Evolutionary conservation across 2,797 vertebrate genomes (phyloP).

Genomic region (Falco rusticolus): DNA sequence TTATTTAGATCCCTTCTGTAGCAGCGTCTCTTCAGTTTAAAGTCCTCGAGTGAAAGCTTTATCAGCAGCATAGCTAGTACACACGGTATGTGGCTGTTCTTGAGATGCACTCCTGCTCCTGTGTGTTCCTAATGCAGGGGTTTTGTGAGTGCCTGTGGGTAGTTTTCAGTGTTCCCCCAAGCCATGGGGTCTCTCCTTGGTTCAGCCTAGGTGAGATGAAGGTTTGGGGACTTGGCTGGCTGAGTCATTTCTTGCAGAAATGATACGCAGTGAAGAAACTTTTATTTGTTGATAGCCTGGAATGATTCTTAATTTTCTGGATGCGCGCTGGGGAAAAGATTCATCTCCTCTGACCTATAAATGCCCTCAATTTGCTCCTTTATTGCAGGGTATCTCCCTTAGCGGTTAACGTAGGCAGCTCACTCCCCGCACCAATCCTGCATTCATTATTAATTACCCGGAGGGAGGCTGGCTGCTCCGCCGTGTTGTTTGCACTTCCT

Average conservation of each 20-base stretch:
- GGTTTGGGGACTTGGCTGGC: not conserved
- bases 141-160: not conserved
- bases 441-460: conserved; percentile 70
- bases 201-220: not conserved
- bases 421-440: conserved; percentile 42
- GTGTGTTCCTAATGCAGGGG: not conserved
- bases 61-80: not conserved
- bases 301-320: conserved; percentile 55
- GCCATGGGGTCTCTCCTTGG: not conserved
- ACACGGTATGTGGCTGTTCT: not conserved
- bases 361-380: conserved; percentile 61
- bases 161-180: not conserved
- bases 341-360: conserved; percentile 57
- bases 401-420: conserved; percentile 58
- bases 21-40: not conserved
- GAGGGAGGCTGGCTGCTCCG: conserved; percentile 47
- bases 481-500: conserved; percentile 56
- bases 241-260: conserved; percentile 11
- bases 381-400: conserved; percentile 64
- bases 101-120: not conserved
- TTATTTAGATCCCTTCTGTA: conserved; percentile 37
- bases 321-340: conserved; percentile 48
- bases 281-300: conserved; percentile 52
- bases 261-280: conserved; percentile 7
- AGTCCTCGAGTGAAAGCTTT: not conserved